Evolutionary conservation across 2,113 vertebrate species (phyloP).

Genomic region (Callipepla californica): DNA sequence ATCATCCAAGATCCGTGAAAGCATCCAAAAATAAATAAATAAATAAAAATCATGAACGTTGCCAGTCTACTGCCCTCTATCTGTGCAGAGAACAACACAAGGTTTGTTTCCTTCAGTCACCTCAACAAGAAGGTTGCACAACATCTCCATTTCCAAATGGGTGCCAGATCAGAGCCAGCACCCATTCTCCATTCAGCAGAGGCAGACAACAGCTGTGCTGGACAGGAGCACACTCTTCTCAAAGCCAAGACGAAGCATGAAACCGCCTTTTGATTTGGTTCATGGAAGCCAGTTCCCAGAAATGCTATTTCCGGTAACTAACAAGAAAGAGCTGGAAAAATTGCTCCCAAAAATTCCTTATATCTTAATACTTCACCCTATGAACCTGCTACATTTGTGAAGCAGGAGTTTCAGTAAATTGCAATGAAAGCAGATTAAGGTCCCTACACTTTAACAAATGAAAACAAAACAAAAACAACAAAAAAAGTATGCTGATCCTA

Average conservation of each 20-base stretch:
- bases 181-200: not conserved
- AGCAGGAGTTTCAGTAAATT: not conserved
- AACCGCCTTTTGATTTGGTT: not conserved
- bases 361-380: not conserved
- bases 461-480: not conserved
- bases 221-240: not conserved
- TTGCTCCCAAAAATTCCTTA: not conserved
- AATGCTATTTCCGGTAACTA: not conserved
- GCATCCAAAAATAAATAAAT: not conserved
- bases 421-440: not conserved
- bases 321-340: not conserved
- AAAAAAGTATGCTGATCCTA: not conserved
- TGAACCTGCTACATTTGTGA: not conserved
- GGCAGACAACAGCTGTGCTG: not conserved
- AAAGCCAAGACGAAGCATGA: not conserved
- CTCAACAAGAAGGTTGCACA: not conserved
- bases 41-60: accelerated
- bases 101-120: not conserved
- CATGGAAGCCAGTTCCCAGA: not conserved
- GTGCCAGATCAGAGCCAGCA: not conserved
- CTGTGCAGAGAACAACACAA: accelerated
- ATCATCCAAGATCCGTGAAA: not conserved
- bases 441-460: not conserved
- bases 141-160: not conserved
- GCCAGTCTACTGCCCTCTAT: not conserved